These are phyloP conservation scores for Xestoiulus laeticollis DNA, from an alignment of 2,888 invertebrate genomes.

Conservation along the genomic window DNA sequence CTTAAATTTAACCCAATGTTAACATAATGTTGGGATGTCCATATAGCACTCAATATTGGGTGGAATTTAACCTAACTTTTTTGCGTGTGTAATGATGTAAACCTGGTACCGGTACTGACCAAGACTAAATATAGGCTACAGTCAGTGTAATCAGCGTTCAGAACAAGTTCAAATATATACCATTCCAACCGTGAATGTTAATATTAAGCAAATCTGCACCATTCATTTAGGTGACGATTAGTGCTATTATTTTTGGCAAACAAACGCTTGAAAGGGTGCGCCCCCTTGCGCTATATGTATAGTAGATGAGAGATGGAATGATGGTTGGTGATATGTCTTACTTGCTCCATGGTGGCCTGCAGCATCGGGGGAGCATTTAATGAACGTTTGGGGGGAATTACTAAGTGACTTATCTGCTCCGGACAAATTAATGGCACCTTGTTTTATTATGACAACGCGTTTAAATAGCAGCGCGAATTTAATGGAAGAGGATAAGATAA, in stretches of 20 bases:
- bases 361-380: background rate
- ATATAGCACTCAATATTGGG: too few species aligned
- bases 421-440: slow-evolving; percentile 48
- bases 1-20: too few species aligned
- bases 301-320: background rate
- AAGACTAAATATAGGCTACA: background rate
- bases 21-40: too few species aligned
- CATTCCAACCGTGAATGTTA: background rate
- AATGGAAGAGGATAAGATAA: slow-evolving; percentile 34
- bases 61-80: too few species aligned
- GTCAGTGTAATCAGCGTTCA: background rate
- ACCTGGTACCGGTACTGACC: background rate
- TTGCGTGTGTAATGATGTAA: background rate
- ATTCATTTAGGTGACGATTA: background rate
- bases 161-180: too few species aligned
- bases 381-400: slow-evolving; percentile 42
- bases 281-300: background rate
- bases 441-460: slow-evolving; percentile 48
- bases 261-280: background rate
- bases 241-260: background rate
- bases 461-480: slow-evolving; percentile 29
- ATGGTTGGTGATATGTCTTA: background rate
- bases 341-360: slow-evolving; percentile 16
- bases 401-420: slow-evolving; percentile 48
- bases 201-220: slow-evolving; percentile 14